Conservation (phyloP, 2,888 invertebrate genomes). For the Parnassius mnemosyne region DNA sequence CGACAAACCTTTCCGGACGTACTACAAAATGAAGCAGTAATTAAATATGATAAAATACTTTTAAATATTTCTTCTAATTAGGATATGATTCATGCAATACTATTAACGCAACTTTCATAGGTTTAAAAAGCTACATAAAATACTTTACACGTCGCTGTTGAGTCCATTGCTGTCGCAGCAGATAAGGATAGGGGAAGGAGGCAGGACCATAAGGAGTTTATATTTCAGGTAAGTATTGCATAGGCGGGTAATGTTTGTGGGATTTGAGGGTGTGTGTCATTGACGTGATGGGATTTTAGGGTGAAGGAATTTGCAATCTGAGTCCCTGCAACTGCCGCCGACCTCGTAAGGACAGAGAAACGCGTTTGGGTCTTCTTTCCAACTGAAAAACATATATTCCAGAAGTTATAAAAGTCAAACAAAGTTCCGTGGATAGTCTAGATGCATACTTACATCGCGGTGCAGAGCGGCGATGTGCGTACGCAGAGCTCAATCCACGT, state of each 20-base stretch:
- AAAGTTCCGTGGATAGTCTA: constrained; percentile 44
- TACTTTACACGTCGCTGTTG: constrained; percentile 72
- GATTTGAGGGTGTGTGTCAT: constrained; percentile 48
- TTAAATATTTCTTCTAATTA: too few relatives aligned
- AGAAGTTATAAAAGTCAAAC: constrained; percentile 31
- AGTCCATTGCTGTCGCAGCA: constrained; percentile 48
- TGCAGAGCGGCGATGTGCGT: constrained; percentile 51
- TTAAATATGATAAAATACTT: background rate
- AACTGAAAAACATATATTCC: constrained; percentile 60
- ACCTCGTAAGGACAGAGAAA: constrained; percentile 76
- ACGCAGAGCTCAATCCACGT: constrained; percentile 54
- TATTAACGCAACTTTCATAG: constrained; percentile 15
- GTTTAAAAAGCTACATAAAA: constrained; percentile 42
- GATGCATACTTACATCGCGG: constrained; percentile 66
- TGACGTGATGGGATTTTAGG: constrained; percentile 51
- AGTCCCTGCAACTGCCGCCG: constrained; percentile 73
- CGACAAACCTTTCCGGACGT: constrained; percentile 6
- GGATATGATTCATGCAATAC: constrained; percentile 12
- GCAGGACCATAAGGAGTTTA: constrained; percentile 26
- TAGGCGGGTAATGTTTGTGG: constrained; percentile 32
- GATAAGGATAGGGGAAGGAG: constrained; percentile 37
- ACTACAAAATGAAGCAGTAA: constrained; percentile 13
- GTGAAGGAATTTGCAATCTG: constrained; percentile 75
- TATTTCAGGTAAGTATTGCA: constrained; percentile 20
- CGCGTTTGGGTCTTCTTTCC: constrained; percentile 71